A percentile compares a stretch with the other conserved stretches of the same genome.
phyloP scores from a whole-genome alignment of 2,113 vertebrate genomes.

The Gorsachius goisagi region DNA sequence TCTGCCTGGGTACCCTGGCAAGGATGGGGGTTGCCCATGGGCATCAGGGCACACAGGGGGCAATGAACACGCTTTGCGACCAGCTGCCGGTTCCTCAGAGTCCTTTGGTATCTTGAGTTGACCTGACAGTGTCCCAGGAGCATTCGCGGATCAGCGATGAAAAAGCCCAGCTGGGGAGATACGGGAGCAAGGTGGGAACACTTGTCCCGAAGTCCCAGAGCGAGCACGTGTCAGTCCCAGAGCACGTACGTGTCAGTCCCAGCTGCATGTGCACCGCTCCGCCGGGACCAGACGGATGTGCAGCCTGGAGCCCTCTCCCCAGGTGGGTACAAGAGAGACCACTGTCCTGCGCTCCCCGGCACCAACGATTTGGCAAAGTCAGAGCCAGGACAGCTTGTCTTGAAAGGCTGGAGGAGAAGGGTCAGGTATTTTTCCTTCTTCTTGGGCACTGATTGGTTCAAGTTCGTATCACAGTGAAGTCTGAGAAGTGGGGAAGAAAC shows the following conservation, averaged over 20 bases:
- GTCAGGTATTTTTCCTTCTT: not conserved
- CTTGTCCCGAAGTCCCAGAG: not conserved
- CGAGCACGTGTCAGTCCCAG: not conserved
- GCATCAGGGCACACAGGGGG: not conserved
- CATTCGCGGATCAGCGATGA: not conserved
- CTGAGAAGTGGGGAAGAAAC: slow-evolving; percentile 43
- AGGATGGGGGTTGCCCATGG: not conserved
- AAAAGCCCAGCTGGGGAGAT: not conserved
- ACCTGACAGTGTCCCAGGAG: not conserved
- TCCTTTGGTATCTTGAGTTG: slow-evolving; percentile 45
- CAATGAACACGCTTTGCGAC: not conserved
- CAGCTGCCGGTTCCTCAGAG: not conserved
- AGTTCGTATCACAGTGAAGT: slow-evolving; percentile 69
- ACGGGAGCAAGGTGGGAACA: not conserved
- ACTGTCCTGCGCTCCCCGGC: not conserved
- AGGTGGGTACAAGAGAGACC: fast-evolving
- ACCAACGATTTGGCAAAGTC: not conserved
- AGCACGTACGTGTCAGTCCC: not conserved
- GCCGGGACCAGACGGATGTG: fast-evolving
- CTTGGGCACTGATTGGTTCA: slow-evolving; percentile 64
- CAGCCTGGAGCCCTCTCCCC: not conserved
- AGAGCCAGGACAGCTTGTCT: not conserved
- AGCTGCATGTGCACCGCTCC: fast-evolving
- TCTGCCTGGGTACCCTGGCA: not conserved
- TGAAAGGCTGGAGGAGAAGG: slow-evolving; percentile 14